Conservation (phyloP, 2,888 invertebrate species). For the Trilocha varians region DNA sequence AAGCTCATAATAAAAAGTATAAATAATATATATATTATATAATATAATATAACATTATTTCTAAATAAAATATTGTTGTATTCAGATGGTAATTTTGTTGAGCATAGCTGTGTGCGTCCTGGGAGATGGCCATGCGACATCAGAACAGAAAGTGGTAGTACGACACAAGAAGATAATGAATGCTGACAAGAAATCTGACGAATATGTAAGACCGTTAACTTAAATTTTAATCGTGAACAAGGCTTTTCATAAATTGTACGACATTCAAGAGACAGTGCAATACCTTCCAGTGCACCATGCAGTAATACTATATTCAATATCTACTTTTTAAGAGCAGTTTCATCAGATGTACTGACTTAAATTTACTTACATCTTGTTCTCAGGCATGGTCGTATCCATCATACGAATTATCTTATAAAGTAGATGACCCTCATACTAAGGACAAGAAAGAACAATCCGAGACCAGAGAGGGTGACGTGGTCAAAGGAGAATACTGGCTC, state of each 20-base stretch:
- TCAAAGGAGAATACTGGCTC: slow-evolving; percentile 68
- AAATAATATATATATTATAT: neutral
- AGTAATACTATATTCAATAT: too few species aligned
- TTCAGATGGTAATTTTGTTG: slow-evolving; percentile 35
- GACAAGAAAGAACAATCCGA: slow-evolving; percentile 70
- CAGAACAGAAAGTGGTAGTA: slow-evolving; percentile 38
- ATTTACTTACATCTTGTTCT: slow-evolving; percentile 8
- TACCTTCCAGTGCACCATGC: too few species aligned
- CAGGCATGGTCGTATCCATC: slow-evolving; percentile 62
- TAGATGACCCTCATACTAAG: slow-evolving; percentile 70
- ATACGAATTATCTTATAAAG: slow-evolving; percentile 71
- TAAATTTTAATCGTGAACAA: too few species aligned
- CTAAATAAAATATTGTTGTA: slow-evolving; percentile 30
- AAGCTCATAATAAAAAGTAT: slow-evolving; percentile 1
- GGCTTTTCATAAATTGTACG: too few species aligned
- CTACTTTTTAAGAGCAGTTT: too few species aligned
- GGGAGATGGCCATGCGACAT: slow-evolving; percentile 33
- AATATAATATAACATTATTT: neutral
- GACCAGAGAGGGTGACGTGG: slow-evolving; percentile 58
- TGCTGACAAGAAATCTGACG: slow-evolving; percentile 35
- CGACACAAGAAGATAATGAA: slow-evolving; percentile 16
- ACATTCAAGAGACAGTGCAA: too few species aligned
- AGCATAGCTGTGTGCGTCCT: slow-evolving; percentile 34
- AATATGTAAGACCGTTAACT: too few species aligned
- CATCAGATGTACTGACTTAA: too few species aligned